Base-by-base conservation (phyloP, 2,888 invertebrate species). In the Hemaris fuciformis region DNA sequence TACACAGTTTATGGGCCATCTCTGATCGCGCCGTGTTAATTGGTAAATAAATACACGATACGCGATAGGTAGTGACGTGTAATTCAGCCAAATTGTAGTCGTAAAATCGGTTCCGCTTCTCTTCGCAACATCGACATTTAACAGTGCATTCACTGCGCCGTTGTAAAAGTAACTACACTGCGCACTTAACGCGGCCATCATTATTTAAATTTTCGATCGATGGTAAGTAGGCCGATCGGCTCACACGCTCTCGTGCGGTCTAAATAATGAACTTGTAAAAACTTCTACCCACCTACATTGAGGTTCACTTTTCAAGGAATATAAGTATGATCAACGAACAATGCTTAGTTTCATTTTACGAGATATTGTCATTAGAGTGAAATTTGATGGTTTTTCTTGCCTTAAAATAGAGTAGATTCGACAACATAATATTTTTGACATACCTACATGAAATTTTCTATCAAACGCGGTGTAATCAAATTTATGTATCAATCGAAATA, bases 51-150 rank as follows among this genome's bases (percentile, higher is more conserved):
- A 72, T 71, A 66, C 67, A 61, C 66, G 57, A 70, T 69, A 71
- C 57, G 34, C 60, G 56, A 45, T 48, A 62, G 62, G 64, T 61
- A 68, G n/a, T 41, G 62, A 62, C 62, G 66, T 62, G 62, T 68
- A 70, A 68, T 69, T 67, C 64, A 70, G 62, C 69, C 65, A 73
- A 71, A 75, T 72, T 64, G 68, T 70, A 61, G 66, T 64, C 65
- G 69, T 79, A 70, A 80, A 79, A 79, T 80, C 72, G 71, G 75
- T 78, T 74, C 73, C 72, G 73, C 72, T 73, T 72, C 61, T 70
- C 66, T 65, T 68, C 59, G 58, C 53, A 64, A 66, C 63, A 68
- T 71, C 62, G 64, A 67, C 68, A 67, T 69, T 70, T 76, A 67
- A 48, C 70, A 66, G 69, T 71, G 71, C 69, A 66, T 68, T 70